phyloP scores from a whole-genome alignment of 2,888 invertebrate species.

The Eustalomyia histrio region DNA sequence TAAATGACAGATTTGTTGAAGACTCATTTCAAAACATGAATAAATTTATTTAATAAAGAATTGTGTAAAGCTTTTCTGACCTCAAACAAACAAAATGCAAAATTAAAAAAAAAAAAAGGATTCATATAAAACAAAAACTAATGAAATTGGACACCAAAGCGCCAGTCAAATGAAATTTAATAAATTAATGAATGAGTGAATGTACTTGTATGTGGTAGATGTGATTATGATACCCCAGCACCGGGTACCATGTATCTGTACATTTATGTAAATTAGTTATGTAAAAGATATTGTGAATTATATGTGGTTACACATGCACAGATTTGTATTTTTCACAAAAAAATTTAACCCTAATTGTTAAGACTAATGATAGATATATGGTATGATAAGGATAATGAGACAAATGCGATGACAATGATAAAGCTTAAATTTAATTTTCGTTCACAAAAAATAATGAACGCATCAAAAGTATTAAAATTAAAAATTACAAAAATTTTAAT shows the following conservation, averaged over 20 bases:
- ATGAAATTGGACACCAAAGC: slow-evolving; percentile 66
- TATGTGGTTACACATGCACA: slow-evolving; percentile 32
- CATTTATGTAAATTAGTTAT: slow-evolving; percentile 61
- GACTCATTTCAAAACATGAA: slow-evolving; percentile 72
- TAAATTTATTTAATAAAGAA: slow-evolving; percentile 62
- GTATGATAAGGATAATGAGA: slow-evolving; percentile 41
- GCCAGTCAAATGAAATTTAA: slow-evolving; percentile 68
- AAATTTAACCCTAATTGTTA: slow-evolving; percentile 77
- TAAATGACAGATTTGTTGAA: slow-evolving; percentile 77
- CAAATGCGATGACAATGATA: slow-evolving; percentile 49
- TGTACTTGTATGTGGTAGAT: slow-evolving; percentile 25
- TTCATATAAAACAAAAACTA: slow-evolving; percentile 50
- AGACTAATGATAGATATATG: slow-evolving; percentile 51
- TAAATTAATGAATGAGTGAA: slow-evolving; percentile 72
- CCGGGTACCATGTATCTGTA: slow-evolving; percentile 29
- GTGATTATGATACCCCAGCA: slow-evolving; percentile 48
- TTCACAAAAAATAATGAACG: neutral
- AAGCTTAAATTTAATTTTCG: neutral
- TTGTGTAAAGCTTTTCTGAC: slow-evolving; percentile 41
- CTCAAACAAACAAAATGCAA: slow-evolving; percentile 33
- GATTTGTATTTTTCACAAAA: slow-evolving; percentile 63
- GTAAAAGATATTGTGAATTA: slow-evolving; percentile 57
- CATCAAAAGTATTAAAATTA: neutral
- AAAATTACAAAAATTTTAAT: neutral
- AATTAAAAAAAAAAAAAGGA: slow-evolving; percentile 22